These are phyloP conservation scores for Oscheius sp. DNA, from an alignment of 2,888 invertebrate species.

Conservation along the genomic window DNA sequence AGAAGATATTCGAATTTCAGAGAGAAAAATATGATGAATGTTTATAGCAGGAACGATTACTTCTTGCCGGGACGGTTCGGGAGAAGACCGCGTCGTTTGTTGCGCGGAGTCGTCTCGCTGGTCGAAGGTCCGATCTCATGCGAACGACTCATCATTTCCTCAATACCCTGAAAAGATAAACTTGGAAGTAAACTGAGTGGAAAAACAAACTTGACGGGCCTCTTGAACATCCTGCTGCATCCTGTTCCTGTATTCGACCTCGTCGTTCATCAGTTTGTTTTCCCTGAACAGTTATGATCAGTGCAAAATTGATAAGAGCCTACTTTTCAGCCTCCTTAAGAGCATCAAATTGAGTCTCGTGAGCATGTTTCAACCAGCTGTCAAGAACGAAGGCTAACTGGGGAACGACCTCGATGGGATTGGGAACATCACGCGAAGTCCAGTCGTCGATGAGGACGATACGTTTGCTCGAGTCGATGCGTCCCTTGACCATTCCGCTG, in stretches of 20 bases:
- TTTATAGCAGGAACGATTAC: neutral
- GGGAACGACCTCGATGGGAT: neutral
- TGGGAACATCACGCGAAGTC: conserved; percentile 19
- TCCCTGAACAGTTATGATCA: neutral
- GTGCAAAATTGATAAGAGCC: neutral
- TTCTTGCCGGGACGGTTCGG: neutral
- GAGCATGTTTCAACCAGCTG: conserved; percentile 18
- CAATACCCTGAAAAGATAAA: neutral
- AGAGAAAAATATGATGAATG: neutral
- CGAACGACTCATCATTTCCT: conserved; percentile 19
- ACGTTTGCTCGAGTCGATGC: conserved; percentile 28
- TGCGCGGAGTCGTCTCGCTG: conserved; percentile 23
- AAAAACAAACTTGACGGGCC: conserved; percentile 13
- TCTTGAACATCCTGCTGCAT: conserved; percentile 7
- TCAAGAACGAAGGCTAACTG: neutral
- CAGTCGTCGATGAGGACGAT: conserved; percentile 30
- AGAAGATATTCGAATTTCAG: neutral
- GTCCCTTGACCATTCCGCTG: conserved; percentile 30
- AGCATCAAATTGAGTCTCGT: conserved; percentile 22
- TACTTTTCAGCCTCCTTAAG: conserved; percentile 5
- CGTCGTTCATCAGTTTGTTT: neutral
- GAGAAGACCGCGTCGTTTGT: conserved; percentile 6
- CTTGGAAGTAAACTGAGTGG: neutral
- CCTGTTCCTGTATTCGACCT: conserved; percentile 1
- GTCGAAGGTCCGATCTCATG: conserved; percentile 5